Evolutionary conservation across 2,113 vertebrate species (phyloP).

Genomic region (Dendrocopos noguchii): DNA sequence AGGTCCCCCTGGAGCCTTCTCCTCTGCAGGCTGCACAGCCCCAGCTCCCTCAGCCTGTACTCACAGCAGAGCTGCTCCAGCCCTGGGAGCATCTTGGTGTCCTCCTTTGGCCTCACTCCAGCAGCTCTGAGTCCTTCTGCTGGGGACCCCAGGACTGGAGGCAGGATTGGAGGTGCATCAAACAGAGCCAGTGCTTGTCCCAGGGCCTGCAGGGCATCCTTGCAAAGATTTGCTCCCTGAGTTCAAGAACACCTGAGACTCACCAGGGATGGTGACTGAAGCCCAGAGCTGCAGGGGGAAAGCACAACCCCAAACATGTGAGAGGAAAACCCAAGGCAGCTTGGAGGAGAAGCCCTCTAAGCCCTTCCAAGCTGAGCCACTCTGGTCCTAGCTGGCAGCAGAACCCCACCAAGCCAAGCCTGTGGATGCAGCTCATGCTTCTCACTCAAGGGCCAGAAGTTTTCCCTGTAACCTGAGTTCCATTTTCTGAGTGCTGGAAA

Average conservation of each 20-base stretch:
- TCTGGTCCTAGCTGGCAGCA: background rate
- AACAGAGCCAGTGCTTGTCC: background rate
- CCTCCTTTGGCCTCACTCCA: too few relatives aligned
- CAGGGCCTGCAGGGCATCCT: background rate
- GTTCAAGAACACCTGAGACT: background rate
- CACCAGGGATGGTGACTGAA: background rate
- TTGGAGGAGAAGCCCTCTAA: too few relatives aligned
- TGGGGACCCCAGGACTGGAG: too few relatives aligned
- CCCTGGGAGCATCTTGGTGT: too few relatives aligned
- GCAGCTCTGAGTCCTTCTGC: too few relatives aligned
- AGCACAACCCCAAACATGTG: background rate
- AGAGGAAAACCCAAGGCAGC: background rate
- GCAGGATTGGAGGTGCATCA: background rate
- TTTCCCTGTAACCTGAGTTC: background rate
- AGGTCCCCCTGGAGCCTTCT: too few relatives aligned
- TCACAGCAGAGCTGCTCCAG: too few relatives aligned
- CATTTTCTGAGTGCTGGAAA: conserved; percentile 1
- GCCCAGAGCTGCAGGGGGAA: background rate
- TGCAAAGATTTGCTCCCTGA: background rate
- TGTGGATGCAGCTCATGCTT: background rate
- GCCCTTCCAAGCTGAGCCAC: too few relatives aligned
- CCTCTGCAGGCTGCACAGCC: too few relatives aligned
- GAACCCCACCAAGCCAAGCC: background rate
- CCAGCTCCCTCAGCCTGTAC: too few relatives aligned
- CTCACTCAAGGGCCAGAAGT: conserved; percentile 1